Percentiles rank a stretch among this genome's conserved stretches.
phyloP scores from a whole-genome alignment of 2,797 vertebrate species.

The Alcedo quadribrachys region DNA sequence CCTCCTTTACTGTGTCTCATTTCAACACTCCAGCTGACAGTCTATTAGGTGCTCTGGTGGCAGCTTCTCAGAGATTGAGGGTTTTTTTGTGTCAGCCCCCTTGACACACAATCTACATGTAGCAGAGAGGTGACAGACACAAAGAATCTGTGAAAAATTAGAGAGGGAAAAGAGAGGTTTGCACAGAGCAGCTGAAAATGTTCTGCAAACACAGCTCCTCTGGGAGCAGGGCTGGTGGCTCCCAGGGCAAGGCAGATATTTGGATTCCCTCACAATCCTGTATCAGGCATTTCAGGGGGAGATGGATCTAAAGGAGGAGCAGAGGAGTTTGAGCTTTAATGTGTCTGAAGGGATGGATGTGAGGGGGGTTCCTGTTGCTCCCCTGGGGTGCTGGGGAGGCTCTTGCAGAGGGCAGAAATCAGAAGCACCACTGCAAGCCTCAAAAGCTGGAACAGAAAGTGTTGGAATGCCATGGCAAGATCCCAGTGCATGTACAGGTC shows the following conservation, averaged over 20 bases:
- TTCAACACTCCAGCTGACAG: constrained; percentile 63
- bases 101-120: constrained; percentile 56
- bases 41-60: constrained; percentile 61
- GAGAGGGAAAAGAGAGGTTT: background rate
- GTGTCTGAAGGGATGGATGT: background rate
- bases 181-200: background rate
- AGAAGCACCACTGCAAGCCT: background rate
- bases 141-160: constrained; percentile 32
- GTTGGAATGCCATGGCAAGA: background rate
- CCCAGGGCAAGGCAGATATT: background rate
- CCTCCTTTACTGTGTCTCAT: constrained; percentile 23
- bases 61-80: constrained; percentile 54
- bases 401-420: background rate
- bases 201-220: background rate
- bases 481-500: background rate
- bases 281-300: background rate
- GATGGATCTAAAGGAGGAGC: background rate
- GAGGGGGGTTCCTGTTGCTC: background rate
- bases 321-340: background rate
- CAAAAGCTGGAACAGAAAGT: background rate
- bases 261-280: background rate
- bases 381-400: background rate
- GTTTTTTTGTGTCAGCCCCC: constrained; percentile 51
- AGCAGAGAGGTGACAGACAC: constrained; percentile 36
- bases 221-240: background rate